Conservation (phyloP, 2,888 invertebrate species). For the Ctenicera cuprea region DNA sequence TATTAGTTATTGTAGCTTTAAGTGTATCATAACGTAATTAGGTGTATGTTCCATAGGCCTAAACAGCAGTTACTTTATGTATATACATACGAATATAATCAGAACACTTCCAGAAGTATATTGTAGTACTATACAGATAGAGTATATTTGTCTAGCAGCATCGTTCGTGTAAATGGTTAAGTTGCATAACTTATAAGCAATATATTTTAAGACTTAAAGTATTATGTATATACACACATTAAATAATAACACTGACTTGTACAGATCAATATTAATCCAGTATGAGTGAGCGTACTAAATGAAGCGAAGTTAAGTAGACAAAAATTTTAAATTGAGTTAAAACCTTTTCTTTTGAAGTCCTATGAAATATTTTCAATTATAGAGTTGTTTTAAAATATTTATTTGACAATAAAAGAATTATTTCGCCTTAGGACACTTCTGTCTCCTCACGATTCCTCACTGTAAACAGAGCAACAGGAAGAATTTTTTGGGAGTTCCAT, state of each 20-base stretch:
- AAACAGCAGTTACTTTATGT: constrained; percentile 51
- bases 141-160: constrained; percentile 37
- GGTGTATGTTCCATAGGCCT: constrained; percentile 58
- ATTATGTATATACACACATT: constrained; percentile 51
- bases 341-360: no score
- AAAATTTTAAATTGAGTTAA: no score
- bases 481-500: no score
- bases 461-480: no score
- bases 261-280: neutral
- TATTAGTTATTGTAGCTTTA: constrained; percentile 49
- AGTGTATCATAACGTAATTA: constrained; percentile 55
- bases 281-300: no score
- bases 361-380: no score
- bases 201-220: constrained; percentile 44
- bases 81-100: constrained; percentile 56
- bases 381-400: no score
- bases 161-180: constrained; percentile 57
- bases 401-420: no score
- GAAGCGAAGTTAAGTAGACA: no score
- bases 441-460: no score
- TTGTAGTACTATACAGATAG: constrained; percentile 33
- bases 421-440: no score
- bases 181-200: constrained; percentile 42
- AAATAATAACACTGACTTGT: constrained; percentile 47
- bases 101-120: constrained; percentile 58